phyloP scores from a whole-genome alignment of 1,140 invertebrate genomes.

The Papilio aristodemus region DNA sequence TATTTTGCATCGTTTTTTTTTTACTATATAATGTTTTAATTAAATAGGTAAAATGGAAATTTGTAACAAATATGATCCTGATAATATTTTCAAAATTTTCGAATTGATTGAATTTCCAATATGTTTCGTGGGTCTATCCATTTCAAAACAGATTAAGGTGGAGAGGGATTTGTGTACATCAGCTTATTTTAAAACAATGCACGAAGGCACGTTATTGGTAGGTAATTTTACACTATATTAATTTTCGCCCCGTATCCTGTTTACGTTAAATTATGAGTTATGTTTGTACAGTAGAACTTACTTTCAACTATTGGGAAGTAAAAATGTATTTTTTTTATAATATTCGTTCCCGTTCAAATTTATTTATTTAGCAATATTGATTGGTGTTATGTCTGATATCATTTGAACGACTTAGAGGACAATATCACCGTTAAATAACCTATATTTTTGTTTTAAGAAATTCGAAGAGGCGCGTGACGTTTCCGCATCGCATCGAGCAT shows the following conservation, averaged over 20 bases:
- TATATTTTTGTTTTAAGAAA: constrained; percentile 52
- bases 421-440: background rate
- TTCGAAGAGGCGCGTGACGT: constrained; percentile 65
- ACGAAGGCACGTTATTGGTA: constrained; percentile 59
- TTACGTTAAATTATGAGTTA: background rate
- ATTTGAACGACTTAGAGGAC: no score
- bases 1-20: constrained; percentile 24
- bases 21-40: constrained; percentile 33
- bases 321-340: no score
- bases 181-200: constrained; percentile 66
- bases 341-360: no score
- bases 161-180: constrained; percentile 56
- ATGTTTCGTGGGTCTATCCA: constrained; percentile 63
- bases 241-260: background rate
- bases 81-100: constrained; percentile 65
- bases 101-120: constrained; percentile 66
- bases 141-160: constrained; percentile 52
- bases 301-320: no score
- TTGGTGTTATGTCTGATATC: no score
- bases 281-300: no score
- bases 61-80: constrained; percentile 52
- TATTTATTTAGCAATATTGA: no score
- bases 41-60: constrained; percentile 34
- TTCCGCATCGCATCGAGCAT: constrained; percentile 68
- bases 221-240: constrained; percentile 12